Base-by-base conservation (phyloP, 23 tunicate species). In the Styela clava region DNA sequence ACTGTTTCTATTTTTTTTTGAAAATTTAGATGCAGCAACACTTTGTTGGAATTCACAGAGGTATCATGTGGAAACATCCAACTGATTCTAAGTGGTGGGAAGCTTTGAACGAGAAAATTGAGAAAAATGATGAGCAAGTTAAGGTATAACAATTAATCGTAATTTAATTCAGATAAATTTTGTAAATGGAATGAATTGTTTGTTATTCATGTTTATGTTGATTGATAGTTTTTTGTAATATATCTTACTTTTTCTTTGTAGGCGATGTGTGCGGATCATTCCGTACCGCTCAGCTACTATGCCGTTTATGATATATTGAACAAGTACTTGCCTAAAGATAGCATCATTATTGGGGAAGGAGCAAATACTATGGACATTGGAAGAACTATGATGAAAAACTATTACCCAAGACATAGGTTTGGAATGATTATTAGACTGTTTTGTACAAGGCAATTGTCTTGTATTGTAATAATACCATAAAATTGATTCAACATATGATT, bases 321-420 rank as follows among this genome's bases (percentile, higher is more conserved):
- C 77, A 65, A 81, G 56, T 80, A 82, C 20, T 69, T 93, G 27
- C 88, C 98, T 20, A 68, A 74, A 44, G 88, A 93, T 44, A 67
- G 73, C 35, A 77, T 83, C 63, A 79, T 88, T 22, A 81, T 93
- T 3, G 85, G 98, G 36, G 98, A 93, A 82, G 98, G 98, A 9
- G 89, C 98, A 65, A 93, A 93, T 63, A 93, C 98, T 23, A 93
- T 93, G 98, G 98, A 93, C 44, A 93, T 93, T 44, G 85, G 98
- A 34, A 69, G 97, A 23, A 83, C 90, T 31, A 82, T 86, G 85
- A 91, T 91, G 26, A 74, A 78, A 35, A 91, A 91, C 78, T 69
- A 71, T 64, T 78, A 81, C 26, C 97, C 97, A 24, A 73, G 90
- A 61, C 87, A 83, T 69, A 78, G 97, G 90, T 84, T 31, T 34